Evolutionary conservation across 2,113 vertebrate genomes (phyloP).

Genomic region (Platycercus adscitus): DNA sequence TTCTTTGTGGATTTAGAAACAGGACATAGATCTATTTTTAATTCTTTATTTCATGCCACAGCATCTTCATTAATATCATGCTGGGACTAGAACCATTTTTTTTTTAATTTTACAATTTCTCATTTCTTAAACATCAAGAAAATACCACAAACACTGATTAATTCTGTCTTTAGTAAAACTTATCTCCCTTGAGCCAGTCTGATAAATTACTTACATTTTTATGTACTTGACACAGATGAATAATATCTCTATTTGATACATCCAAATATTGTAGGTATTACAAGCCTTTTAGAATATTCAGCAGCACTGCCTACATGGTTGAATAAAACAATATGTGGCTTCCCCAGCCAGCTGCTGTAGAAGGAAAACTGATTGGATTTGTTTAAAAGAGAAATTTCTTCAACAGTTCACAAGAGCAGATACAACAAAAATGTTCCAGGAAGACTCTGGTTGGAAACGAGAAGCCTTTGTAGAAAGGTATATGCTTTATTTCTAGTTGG

Average conservation of each 20-base stretch:
- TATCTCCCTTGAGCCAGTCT: constrained; percentile 17
- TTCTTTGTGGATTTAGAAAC: constrained; percentile 26
- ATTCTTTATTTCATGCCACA: constrained; percentile 10
- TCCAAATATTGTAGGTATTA: constrained; percentile 22
- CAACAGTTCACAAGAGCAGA: not conserved
- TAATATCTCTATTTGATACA: constrained; percentile 28
- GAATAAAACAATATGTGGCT: not conserved
- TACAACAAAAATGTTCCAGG: not conserved
- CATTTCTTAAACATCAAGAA: constrained; percentile 56
- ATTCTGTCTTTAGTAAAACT: constrained; percentile 45
- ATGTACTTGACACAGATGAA: constrained; percentile 50
- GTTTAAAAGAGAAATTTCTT: not conserved
- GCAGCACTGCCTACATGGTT: not conserved
- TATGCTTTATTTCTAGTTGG: not conserved
- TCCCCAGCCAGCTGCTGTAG: not conserved
- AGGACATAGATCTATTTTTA: constrained; percentile 29
- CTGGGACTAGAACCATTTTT: not conserved
- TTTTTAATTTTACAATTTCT: constrained; percentile 50
- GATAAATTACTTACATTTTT: constrained; percentile 51
- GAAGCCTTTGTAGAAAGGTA: not conserved
- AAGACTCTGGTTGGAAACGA: not conserved
- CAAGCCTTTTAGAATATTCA: not conserved
- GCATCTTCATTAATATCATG: constrained; percentile 23
- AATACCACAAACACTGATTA: constrained; percentile 34
- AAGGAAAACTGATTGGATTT: not conserved